phyloP scores from a whole-genome alignment of 2,888 invertebrate genomes.

The Erebia ligea region DNA sequence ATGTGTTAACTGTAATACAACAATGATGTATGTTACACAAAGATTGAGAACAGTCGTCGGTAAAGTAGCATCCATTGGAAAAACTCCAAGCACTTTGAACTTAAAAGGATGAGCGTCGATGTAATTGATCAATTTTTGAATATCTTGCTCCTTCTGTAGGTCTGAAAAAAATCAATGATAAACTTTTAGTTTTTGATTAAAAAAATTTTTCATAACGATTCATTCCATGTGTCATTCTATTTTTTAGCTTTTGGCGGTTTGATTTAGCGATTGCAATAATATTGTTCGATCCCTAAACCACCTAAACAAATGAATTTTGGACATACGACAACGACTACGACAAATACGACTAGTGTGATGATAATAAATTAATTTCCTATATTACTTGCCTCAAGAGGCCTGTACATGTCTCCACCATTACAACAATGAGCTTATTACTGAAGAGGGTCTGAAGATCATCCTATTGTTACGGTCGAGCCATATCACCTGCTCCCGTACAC shows the following conservation, averaged over 20 bases:
- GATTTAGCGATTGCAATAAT: no score
- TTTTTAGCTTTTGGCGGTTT: no score
- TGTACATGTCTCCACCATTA: not conserved
- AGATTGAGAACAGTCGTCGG: conserved; percentile 22
- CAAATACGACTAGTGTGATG: no score
- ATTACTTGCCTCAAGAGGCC: no score
- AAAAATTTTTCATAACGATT: not conserved
- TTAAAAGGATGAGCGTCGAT: conserved; percentile 33
- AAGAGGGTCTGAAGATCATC: no score
- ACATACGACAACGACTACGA: no score
- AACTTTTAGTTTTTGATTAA: not conserved
- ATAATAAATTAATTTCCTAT: no score
- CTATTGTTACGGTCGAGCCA: no score
- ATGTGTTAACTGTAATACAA: conserved; percentile 33
- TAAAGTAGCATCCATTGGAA: conserved; percentile 31
- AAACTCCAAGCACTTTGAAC: conserved; percentile 23
- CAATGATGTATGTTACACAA: no score
- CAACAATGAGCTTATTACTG: conserved; percentile 1
- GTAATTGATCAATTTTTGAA: conserved; percentile 29
- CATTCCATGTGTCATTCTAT: not conserved
- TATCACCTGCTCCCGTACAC: no score
- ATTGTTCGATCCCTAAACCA: not conserved
- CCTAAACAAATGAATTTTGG: conserved; percentile 6
- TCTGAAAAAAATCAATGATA: conserved; percentile 22
- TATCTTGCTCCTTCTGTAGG: conserved; percentile 15